phyloP scores from a whole-genome alignment of 2,797 vertebrate species.

The Arremon brunneinucha region DNA sequence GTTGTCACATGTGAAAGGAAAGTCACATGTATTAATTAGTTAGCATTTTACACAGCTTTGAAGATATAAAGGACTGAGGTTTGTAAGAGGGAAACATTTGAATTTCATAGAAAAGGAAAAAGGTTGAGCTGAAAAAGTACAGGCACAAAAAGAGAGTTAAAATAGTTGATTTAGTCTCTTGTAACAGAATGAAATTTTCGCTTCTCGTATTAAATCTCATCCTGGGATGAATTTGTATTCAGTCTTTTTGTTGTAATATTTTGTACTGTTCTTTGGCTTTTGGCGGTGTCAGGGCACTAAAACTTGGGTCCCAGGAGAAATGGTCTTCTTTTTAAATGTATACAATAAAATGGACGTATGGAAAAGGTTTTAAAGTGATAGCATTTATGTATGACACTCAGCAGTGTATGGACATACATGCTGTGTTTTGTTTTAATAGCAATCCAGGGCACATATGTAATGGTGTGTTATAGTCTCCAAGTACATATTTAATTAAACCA shows the following conservation, averaged over 20 bases:
- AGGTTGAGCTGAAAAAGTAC: slow-evolving; percentile 47
- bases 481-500: background rate
- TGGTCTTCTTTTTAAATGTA: background rate
- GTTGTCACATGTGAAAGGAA: slow-evolving; percentile 55
- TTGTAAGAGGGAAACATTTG: slow-evolving; percentile 17
- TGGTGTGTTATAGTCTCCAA: background rate
- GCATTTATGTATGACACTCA: background rate
- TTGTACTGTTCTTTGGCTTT: background rate
- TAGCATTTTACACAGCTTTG: slow-evolving; percentile 26
- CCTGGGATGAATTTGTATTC: background rate
- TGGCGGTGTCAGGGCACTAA: background rate
- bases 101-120: slow-evolving; percentile 10
- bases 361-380: background rate
- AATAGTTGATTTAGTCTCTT: slow-evolving; percentile 22
- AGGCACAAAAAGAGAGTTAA: background rate
- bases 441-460: background rate
- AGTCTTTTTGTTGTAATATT: background rate
- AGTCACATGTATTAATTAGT: slow-evolving; percentile 64
- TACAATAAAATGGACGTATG: background rate
- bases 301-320: background rate
- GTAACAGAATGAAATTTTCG: background rate
- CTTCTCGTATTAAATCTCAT: background rate
- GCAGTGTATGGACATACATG: too few species aligned
- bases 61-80: background rate
- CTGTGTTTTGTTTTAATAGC: background rate